Percentiles rank a stretch among this genome's conserved stretches.
Conservation (phyloP, 2,113 vertebrate species). For the Gavia stellata region DNA sequence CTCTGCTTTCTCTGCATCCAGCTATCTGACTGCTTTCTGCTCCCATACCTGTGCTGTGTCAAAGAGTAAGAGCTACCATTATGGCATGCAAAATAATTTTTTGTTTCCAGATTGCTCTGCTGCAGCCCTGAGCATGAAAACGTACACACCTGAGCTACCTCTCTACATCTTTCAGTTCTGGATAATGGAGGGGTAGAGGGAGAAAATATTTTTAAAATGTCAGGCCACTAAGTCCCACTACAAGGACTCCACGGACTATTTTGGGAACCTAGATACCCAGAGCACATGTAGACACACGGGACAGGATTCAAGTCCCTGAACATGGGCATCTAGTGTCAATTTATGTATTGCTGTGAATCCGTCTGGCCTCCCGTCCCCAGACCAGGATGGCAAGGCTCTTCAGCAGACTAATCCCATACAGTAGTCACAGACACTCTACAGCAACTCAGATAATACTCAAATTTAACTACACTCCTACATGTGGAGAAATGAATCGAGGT, state of each 20-base stretch:
- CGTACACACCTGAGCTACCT: not conserved
- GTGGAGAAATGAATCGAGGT: not conserved
- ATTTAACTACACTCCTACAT: not conserved
- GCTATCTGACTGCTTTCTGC: not conserved
- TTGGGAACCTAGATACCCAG: not conserved
- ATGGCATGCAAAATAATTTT: not conserved
- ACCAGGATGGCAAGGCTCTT: not conserved
- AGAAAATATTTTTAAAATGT: not conserved
- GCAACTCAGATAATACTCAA: not conserved
- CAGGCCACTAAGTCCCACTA: not conserved
- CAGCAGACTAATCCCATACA: not conserved
- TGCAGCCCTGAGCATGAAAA: not conserved
- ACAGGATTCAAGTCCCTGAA: not conserved
- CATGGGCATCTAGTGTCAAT: not conserved
- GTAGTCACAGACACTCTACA: not conserved
- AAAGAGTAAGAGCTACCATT: not conserved
- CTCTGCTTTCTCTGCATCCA: not conserved
- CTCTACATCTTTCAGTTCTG: not conserved
- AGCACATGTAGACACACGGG: fast-evolving
- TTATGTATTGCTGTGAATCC: not conserved
- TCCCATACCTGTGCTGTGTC: not conserved
- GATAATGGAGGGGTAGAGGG: not conserved
- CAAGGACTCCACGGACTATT: not conserved
- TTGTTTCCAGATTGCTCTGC: not conserved
- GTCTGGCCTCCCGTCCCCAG: not conserved